Percentiles rank a stretch among this genome's conserved stretches.
phyloP scores from a whole-genome alignment of 2,888 invertebrate species.

The Achlya flavicornis region DNA sequence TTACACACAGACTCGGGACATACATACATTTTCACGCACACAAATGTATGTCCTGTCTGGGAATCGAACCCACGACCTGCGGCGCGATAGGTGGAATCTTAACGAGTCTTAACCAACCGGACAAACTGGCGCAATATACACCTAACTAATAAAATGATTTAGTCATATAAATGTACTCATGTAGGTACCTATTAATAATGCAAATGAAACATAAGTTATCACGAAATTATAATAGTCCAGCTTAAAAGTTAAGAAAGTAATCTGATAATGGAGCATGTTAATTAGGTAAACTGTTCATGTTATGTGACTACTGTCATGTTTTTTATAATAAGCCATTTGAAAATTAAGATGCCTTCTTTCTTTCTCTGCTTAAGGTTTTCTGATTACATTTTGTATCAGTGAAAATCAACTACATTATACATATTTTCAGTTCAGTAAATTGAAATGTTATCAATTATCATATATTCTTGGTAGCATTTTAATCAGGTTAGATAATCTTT shows the following conservation, averaged over 20 bases:
- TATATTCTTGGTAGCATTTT: conserved; percentile 1
- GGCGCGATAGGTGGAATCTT: too few relatives aligned
- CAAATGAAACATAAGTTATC: neutral
- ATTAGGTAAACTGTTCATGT: neutral
- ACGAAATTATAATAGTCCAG: neutral
- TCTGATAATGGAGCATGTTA: neutral
- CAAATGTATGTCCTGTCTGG: too few relatives aligned
- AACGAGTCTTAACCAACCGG: too few relatives aligned
- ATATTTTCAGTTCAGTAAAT: neutral
- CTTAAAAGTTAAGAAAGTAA: conserved; percentile 3
- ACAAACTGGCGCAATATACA: too few relatives aligned
- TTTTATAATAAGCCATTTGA: neutral
- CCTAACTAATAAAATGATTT: too few relatives aligned
- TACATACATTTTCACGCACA: too few relatives aligned
- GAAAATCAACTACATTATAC: neutral
- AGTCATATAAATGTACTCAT: too few relatives aligned
- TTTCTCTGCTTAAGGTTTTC: too few relatives aligned
- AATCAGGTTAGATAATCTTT: neutral
- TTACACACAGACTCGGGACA: too few relatives aligned
- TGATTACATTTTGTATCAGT: neutral
- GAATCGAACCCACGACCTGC: too few relatives aligned
- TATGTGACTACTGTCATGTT: conserved; percentile 3
- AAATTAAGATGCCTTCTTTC: too few relatives aligned
- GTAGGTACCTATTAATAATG: neutral
- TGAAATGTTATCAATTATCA: conserved; percentile 1